Percentiles rank a stretch among this genome's conserved stretches.
Conservation (phyloP, 1,140 invertebrate genomes). For the Heliothis subflexa region DNA sequence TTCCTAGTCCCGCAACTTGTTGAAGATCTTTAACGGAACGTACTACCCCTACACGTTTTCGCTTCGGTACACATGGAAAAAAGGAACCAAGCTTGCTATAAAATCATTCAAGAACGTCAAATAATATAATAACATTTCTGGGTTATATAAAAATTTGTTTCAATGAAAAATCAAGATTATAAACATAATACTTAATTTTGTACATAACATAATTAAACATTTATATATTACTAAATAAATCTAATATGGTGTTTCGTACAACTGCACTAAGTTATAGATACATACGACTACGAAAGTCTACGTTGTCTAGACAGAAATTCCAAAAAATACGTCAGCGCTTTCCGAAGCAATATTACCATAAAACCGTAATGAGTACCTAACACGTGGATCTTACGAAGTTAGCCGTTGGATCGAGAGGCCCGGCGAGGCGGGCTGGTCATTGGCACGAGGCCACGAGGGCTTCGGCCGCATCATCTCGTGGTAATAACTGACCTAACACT, state of each 20-base stretch:
- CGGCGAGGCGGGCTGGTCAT: slow-evolving; percentile 67
- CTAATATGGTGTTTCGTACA: too few relatives aligned
- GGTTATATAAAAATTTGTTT: too few relatives aligned
- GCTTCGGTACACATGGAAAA: slow-evolving; percentile 24
- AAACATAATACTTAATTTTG: too few relatives aligned
- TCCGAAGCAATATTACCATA: slow-evolving; percentile 22
- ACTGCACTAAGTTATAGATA: too few relatives aligned
- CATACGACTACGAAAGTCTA: not conserved
- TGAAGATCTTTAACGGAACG: slow-evolving; percentile 52
- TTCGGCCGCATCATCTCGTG: slow-evolving; percentile 60
- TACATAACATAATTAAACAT: too few relatives aligned
- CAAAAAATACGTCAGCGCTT: not conserved
- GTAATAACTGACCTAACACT: slow-evolving; percentile 81
- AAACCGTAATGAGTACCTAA: slow-evolving; percentile 44
- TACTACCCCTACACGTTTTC: slow-evolving; percentile 12
- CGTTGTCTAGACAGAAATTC: not conserved
- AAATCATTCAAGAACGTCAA: too few relatives aligned
- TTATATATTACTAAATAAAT: too few relatives aligned
- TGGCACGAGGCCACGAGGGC: slow-evolving; percentile 65
- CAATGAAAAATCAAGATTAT: too few relatives aligned
- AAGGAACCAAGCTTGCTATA: not conserved
- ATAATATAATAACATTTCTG: too few relatives aligned
- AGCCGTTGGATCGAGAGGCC: slow-evolving; percentile 58
- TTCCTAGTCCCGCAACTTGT: slow-evolving; percentile 63
- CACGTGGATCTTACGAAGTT: slow-evolving; percentile 47